Evolutionary conservation across 2,888 invertebrate genomes (phyloP), one percentile per base, ranked within the genome.

Genomic region (Himalopsyche japonica): DNA sequence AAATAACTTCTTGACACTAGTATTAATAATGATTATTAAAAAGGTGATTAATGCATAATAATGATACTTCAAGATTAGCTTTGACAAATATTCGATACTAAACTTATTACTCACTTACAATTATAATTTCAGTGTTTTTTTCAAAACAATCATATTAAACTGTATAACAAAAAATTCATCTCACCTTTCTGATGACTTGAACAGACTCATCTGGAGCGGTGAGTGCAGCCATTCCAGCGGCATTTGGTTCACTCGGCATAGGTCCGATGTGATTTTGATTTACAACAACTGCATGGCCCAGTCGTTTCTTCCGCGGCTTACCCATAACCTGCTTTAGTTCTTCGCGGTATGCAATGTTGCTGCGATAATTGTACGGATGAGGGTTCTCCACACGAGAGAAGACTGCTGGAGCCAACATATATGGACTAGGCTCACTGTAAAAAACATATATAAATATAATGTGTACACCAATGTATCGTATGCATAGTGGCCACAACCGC

Each of bases 371-470:
- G 88, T 92, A 91, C 87, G 89, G 89, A 70, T 91, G 90, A 8
- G 93, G 91, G 27, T 92, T 94, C 88, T 97, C 97, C 87, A 95
- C 94, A 87, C 97, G 94, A 34, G 96, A 95, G 90, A 97, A 98
- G 49, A 94, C 92, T 27, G 95, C 91, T 24, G 98, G 98, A n/a
- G 96, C 93, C 57, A 97, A 91, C 88, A 95, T 95, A 24, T 95
- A 87, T 76, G 15, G 88, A 87, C 47, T 89, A 89, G 82, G 10
- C 81, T 78, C 34, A 76, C 82, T 79, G 47, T 79, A 84, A 82
- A 37, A 3, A 64, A 37, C 27, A 78, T 3, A 79, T 70, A 76
- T 47, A 6, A 34, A 34, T 5, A 83, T n/a, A n/a, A n/a, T n/a
- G 5, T 80, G 8, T 30, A 27, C 5, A 34, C 0, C 5, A 34